phyloP scores from a whole-genome alignment of 2,113 vertebrate species.

The Eupsittula cactorum region DNA sequence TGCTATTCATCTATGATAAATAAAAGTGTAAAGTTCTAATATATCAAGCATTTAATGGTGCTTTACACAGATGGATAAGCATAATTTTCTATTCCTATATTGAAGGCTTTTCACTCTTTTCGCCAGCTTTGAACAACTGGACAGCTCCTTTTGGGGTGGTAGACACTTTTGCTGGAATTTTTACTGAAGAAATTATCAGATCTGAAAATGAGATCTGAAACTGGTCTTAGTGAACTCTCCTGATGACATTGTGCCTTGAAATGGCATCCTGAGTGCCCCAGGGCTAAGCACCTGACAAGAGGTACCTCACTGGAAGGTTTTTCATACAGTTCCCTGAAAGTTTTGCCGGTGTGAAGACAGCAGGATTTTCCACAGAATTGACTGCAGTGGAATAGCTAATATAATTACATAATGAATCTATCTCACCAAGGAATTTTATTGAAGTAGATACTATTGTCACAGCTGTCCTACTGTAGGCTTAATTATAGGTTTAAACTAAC shows the following conservation, averaged over 20 bases:
- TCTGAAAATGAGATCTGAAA: neutral
- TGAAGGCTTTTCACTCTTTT: neutral
- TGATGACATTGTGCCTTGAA: neutral
- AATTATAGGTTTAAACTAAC: neutral
- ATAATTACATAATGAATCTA: neutral
- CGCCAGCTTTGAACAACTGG: neutral
- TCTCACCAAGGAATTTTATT: neutral
- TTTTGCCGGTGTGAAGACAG: neutral
- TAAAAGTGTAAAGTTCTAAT: neutral
- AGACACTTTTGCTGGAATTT: neutral
- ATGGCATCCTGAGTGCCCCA: neutral
- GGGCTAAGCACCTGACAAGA: neutral
- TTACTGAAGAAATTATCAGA: neutral
- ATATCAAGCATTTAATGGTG: neutral
- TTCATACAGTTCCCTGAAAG: neutral
- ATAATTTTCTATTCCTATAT: neutral
- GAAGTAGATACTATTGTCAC: neutral
- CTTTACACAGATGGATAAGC: neutral
- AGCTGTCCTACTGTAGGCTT: neutral
- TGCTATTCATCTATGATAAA: neutral
- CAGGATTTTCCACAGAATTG: neutral
- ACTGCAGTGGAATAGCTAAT: neutral
- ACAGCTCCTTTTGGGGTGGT: neutral
- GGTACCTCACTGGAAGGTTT: neutral
- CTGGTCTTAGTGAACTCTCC: neutral